phyloP scores from a whole-genome alignment of 2,113 vertebrate species.

The Galbula dea region DNA sequence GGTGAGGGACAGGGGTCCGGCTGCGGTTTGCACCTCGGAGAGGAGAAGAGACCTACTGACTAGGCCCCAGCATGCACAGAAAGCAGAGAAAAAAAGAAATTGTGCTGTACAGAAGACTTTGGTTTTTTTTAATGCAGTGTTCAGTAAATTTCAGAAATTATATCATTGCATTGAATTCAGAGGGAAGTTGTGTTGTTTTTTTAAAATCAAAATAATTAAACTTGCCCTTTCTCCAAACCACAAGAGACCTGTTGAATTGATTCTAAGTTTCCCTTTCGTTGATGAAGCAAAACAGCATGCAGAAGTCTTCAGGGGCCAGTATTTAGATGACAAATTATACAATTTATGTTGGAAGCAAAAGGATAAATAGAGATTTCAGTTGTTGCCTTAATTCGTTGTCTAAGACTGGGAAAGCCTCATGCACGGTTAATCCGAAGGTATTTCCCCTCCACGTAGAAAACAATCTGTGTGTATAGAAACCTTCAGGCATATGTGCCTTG shows the following conservation, averaged over 20 bases:
- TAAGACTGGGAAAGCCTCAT: neutral
- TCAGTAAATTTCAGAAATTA: neutral
- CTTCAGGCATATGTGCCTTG: neutral
- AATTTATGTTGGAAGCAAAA: conserved; percentile 10
- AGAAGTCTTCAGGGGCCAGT: neutral
- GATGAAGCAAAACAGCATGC: neutral
- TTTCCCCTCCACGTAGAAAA: neutral
- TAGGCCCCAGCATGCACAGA: neutral
- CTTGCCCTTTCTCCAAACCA: neutral
- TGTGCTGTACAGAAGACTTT: accelerated
- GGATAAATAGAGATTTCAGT: neutral
- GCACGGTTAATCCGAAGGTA: neutral
- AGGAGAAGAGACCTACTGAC: neutral
- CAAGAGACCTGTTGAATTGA: conserved; percentile 13
- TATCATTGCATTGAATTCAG: neutral
- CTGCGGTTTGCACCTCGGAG: neutral
- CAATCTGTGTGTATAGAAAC: neutral
- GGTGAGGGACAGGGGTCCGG: neutral
- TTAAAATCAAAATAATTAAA: conserved; percentile 1
- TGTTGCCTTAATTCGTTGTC: neutral
- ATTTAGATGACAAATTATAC: neutral
- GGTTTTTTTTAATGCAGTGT: neutral
- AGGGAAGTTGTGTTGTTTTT: neutral
- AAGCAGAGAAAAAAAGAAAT: neutral
- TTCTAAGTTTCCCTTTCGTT: neutral